These are phyloP conservation scores for Salminus brasiliensis DNA, from an alignment of 2,113 vertebrate species.

Conservation along the genomic window DNA sequence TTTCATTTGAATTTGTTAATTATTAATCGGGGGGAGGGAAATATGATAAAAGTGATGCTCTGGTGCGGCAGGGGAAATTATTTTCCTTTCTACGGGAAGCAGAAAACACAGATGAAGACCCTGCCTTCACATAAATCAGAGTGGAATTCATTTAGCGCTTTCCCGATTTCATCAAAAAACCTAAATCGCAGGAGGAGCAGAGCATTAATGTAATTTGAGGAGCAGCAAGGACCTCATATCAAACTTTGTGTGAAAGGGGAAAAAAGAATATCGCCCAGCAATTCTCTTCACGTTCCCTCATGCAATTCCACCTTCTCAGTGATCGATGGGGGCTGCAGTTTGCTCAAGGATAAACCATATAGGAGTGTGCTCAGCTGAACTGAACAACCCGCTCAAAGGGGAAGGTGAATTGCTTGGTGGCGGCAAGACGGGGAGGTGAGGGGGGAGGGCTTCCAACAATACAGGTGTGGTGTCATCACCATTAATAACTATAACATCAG, in stretches of 20 bases:
- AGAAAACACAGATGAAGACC: background rate
- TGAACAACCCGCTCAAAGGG: slow-evolving; percentile 20
- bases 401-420: slow-evolving; percentile 3
- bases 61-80: background rate
- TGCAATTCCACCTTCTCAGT: slow-evolving; percentile 28
- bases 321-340: slow-evolving; percentile 32
- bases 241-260: slow-evolving; percentile 28
- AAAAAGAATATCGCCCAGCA: background rate
- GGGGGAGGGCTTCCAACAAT: background rate
- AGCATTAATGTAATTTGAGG: slow-evolving; percentile 38
- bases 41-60: slow-evolving; percentile 13
- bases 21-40: slow-evolving; percentile 41
- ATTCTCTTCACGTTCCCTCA: slow-evolving; percentile 41
- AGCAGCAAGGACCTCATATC: slow-evolving; percentile 29
- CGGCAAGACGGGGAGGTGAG: background rate
- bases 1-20: slow-evolving; percentile 60
- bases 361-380: slow-evolving; percentile 10
- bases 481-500: background rate
- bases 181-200: slow-evolving; percentile 13
- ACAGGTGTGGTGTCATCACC: background rate
- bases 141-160: slow-evolving; percentile 29
- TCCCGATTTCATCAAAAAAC: slow-evolving; percentile 17
- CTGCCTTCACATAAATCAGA: slow-evolving; percentile 16
- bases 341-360: slow-evolving; percentile 47
- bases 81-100: background rate